Base-by-base conservation (phyloP, 2,797 vertebrate genomes). In the Choloepus didactylus region DNA sequence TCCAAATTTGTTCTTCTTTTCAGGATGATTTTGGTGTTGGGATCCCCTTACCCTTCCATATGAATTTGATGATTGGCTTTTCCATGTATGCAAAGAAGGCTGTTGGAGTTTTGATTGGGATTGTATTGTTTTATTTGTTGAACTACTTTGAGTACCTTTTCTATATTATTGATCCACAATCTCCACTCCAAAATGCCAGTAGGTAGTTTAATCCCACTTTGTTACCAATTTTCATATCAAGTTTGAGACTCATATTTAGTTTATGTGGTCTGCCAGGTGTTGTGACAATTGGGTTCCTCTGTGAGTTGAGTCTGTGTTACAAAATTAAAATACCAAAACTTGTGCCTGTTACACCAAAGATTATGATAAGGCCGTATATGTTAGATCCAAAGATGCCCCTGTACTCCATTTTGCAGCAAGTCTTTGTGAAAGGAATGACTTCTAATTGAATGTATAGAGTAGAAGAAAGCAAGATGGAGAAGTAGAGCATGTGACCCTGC, bases 141-240 rank as follows among this genome's bases (percentile, higher is more conserved):
- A 95, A 89, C 35, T 95, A 5, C 80, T 90, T 76, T 86, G 29
- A 6, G 14, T 67, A 35, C 16, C 38, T 80, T 87, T 87, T 25
- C 16, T 93, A 0, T 79, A 60, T 76, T 94, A 54, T 88, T 87
- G 86, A 97, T 60, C 44, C 73, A 85, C 6, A 94, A n/a, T 31
- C 6, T 44, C 59, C 15, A 83, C n/a, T 46, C 79, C 59, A 10
- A 80, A 59, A 75, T 69, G 44, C 29, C 25, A 89, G 18, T 60
- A 46, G 25, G 51, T 73, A 93, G 31, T 94, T 84, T 80, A 64
- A n/a, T 95, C 23, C 12, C 18, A 54, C 5, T 70, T 23, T 86
- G 4, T 92, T 94, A 56, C 60, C 54, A 77, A 11, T 38, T 81
- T 7, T 84, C 64, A 83, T 27, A 82, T n/a, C 62, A 92, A 56